Percentiles rank a stretch among this genome's conserved stretches.
These are phyloP conservation scores for Synanthedon formicaeformis DNA, from an alignment of 2,888 invertebrate species.

Conservation along the genomic window DNA sequence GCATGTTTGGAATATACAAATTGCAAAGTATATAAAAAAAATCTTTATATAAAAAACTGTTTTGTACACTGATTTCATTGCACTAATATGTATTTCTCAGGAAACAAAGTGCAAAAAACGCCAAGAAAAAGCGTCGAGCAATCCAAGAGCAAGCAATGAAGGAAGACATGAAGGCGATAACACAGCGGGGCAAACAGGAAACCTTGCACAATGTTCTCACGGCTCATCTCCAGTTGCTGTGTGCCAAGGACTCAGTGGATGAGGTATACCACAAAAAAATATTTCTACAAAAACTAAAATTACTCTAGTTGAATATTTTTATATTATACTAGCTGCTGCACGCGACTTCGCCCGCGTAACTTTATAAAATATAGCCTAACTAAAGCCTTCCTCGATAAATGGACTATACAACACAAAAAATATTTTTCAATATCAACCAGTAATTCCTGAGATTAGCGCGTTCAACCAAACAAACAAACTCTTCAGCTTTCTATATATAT, in stretches of 20 bases:
- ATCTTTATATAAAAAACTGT: constrained; percentile 1
- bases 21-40: neutral
- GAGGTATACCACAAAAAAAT: constrained; percentile 30
- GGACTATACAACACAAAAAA: no score
- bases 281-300: no score
- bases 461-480: no score
- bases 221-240: constrained; percentile 77
- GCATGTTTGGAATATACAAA: no score
- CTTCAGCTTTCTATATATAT: no score
- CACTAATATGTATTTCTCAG: constrained; percentile 16
- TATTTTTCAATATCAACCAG: no score
- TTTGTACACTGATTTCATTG: neutral
- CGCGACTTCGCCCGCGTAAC: no score
- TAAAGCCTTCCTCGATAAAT: no score
- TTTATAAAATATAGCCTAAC: no score
- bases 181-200: constrained; percentile 59
- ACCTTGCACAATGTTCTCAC: constrained; percentile 70
- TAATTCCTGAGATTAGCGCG: no score
- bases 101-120: constrained; percentile 36
- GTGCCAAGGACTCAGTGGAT: constrained; percentile 65
- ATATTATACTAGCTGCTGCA: no score
- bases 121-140: constrained; percentile 44
- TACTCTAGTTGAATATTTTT: no score
- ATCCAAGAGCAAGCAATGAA: constrained; percentile 52
- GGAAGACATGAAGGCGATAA: constrained; percentile 41